These are phyloP conservation scores for Diceros bicornis DNA, from an alignment of 2,797 vertebrate species.

Conservation along the genomic window DNA sequence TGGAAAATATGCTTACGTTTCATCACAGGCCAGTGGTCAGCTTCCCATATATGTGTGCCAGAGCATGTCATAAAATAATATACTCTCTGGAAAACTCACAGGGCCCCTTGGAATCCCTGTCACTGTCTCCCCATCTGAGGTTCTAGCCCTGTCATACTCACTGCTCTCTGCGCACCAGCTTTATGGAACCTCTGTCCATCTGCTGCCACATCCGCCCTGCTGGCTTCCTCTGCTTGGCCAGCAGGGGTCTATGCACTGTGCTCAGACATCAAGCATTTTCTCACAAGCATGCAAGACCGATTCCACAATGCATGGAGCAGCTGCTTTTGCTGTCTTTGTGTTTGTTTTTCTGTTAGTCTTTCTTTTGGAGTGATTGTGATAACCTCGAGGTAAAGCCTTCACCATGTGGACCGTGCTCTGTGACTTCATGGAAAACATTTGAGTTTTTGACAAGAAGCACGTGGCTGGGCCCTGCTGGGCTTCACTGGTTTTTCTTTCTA, in stretches of 20 bases:
- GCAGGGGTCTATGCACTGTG: too few relatives aligned
- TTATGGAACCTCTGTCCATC: neutral
- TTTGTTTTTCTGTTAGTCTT: neutral
- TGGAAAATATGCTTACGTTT: neutral
- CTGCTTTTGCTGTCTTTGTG: neutral
- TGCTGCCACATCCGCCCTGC: neutral
- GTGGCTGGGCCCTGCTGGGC: rapidly evolving
- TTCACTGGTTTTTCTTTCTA: neutral
- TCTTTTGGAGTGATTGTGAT: neutral
- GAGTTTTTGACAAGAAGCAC: neutral
- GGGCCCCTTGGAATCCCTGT: rapidly evolving
- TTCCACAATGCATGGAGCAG: too few relatives aligned
- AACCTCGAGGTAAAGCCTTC: neutral
- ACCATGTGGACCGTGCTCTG: neutral
- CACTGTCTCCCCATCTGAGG: neutral
- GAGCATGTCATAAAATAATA: neutral
- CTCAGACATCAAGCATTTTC: neutral
- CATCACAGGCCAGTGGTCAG: neutral
- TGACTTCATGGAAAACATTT: neutral
- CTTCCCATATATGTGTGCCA: neutral
- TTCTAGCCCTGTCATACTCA: neutral
- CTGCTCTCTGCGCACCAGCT: neutral
- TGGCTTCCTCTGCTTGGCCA: neutral
- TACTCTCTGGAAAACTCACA: neutral
- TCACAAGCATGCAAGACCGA: neutral